These are phyloP conservation scores for Acropternis orthonyx DNA, from an alignment of 2,797 vertebrate genomes.

Conservation along the genomic window DNA sequence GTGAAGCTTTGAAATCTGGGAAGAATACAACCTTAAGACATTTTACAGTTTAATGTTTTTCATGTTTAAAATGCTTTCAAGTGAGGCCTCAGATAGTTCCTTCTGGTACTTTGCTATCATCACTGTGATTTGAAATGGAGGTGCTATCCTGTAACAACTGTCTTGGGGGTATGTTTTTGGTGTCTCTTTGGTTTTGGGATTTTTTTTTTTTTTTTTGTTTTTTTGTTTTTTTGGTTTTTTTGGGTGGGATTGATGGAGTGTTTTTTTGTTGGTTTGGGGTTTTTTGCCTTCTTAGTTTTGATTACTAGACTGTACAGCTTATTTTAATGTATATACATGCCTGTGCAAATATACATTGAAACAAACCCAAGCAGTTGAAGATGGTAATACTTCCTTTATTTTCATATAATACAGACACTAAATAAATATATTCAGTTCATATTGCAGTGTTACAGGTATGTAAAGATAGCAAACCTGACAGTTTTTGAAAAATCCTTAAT, in stretches of 20 bases:
- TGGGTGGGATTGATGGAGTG: too few species aligned
- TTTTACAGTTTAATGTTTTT: background rate
- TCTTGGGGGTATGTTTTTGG: background rate
- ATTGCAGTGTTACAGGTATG: background rate
- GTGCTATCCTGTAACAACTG: background rate
- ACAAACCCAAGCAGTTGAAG: background rate
- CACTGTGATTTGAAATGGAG: background rate
- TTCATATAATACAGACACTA: background rate
- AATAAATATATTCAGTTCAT: background rate
- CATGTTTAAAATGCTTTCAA: background rate
- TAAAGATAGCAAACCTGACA: background rate
- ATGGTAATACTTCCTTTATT: background rate
- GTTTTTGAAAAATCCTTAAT: background rate
- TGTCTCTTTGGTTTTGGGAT: background rate
- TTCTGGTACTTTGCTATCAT: background rate
- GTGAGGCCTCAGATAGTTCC: background rate
- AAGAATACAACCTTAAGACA: background rate
- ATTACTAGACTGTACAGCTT: background rate
- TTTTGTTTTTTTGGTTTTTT: background rate
- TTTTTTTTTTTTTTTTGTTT: background rate
- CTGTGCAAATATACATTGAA: background rate
- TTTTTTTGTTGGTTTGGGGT: background rate
- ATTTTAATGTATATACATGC: background rate
- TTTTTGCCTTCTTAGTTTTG: background rate
- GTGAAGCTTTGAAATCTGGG: background rate